Base-by-base conservation (phyloP, 2,113 vertebrate species). In the Oryzias celebensis region DNA sequence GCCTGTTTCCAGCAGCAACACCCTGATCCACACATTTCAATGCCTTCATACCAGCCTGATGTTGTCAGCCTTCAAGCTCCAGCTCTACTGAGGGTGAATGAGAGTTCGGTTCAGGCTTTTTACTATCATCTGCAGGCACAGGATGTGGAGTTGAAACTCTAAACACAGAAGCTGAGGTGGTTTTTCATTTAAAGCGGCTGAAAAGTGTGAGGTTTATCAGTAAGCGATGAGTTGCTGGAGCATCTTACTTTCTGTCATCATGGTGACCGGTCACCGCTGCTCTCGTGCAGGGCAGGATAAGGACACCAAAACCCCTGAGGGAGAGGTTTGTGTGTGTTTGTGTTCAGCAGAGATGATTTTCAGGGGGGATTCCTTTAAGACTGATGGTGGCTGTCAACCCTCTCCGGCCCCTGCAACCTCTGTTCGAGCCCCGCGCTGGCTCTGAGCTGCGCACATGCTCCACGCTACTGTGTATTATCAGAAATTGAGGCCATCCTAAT, bases 311-410 rank as follows among this genome's bases (percentile, higher is more conserved):
- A 45, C 68, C 85, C 85, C 73, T 45, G 51, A 59, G 83, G 80
- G 36, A 45, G 51, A 31, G 52, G n/a, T 28, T 31, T 6, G 58
- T 71, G 60, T 68, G 56, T 58, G 52, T 23, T 55, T 24, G 68
- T 57, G 56, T 52, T 61, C 52, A 64, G 42, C 3, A 45, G 58
- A 52, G 44, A 63, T 51, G 49, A 41, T 58, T 66, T 55, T 26
- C 10, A 10, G 47, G 52, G 68, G 63, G 52, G 60, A 65, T 46
- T 52, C 52, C 18, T 62, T 75, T 53, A 73, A 82, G 82, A 89
- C 82, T 84, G 76, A 88, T 88, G 85, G 70, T 49, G 8, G 76
- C 78, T 87, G 83, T 88, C 80, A 85, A 54, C 63, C 65, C 62
- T 54, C 57, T 63, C 64, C 17, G 20, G 68, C 65, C 71, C 64